Percentiles rank a stretch among this genome's conserved stretches.
Evolutionary conservation across 2,888 invertebrate genomes (phyloP).

Genomic region (Lagria hirta): DNA sequence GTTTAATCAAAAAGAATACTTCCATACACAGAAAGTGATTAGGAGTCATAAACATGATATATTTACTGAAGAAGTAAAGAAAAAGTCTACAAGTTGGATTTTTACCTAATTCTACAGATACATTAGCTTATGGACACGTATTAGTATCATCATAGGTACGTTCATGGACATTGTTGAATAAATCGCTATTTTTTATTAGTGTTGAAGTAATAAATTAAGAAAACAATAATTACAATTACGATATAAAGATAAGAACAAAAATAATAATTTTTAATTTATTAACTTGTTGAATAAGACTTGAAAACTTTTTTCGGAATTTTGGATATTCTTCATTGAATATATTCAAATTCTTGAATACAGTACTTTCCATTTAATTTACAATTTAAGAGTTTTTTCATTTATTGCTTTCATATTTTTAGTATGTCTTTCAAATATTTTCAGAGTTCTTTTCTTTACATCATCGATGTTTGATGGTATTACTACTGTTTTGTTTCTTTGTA

Average conservation of each 20-base stretch:
- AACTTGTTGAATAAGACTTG: constrained; percentile 24
- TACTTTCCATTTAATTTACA: constrained; percentile 26
- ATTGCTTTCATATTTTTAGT: constrained; percentile 21
- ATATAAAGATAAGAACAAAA: constrained; percentile 21
- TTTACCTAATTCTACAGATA: constrained; percentile 27
- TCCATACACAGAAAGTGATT: constrained; percentile 25
- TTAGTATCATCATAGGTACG: constrained; percentile 15
- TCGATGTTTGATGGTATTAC: constrained; percentile 24
- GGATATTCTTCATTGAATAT: constrained; percentile 25
- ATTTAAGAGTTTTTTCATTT: constrained; percentile 17
- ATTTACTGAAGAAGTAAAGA: constrained; percentile 17
- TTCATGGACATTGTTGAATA: constrained; percentile 18
- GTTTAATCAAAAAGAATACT: constrained; percentile 24
- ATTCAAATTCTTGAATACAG: constrained; percentile 22
- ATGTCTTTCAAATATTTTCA: constrained; percentile 20
- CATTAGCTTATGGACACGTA: constrained; percentile 20
- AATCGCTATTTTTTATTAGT: constrained; percentile 20
- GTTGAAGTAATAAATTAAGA: constrained; percentile 19
- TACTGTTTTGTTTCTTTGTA: constrained; percentile 22
- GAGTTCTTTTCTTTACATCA: constrained; percentile 17
- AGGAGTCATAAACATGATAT: constrained; percentile 18
- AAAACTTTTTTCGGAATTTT: constrained; percentile 26
- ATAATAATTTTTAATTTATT: constrained; percentile 22
- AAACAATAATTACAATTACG: constrained; percentile 22
- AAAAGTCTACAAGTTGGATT: constrained; percentile 22